A percentile compares a stretch with the other conserved stretches of the same genome.
phyloP scores from a whole-genome alignment of 2,113 vertebrate genomes.

The Plestiodon gilberti region DNA sequence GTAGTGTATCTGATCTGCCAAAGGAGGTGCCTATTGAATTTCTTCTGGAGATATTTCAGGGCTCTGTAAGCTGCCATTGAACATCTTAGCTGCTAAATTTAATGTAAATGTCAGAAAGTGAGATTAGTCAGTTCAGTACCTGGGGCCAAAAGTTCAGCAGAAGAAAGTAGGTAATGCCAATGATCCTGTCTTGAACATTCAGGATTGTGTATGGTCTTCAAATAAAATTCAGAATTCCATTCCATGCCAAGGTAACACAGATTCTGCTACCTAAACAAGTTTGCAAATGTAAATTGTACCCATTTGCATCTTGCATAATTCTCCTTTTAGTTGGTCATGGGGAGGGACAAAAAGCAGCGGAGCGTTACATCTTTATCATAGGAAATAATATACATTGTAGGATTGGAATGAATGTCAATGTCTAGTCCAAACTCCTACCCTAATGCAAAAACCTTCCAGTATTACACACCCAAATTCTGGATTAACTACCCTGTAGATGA shows the following conservation, averaged over 20 bases:
- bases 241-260: neutral
- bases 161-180: neutral
- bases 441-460: neutral
- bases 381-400: neutral
- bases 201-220: neutral
- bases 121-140: neutral
- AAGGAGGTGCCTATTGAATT: neutral
- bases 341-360: neutral
- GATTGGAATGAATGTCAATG: neutral
- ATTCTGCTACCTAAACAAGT: neutral
- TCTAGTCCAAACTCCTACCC: neutral
- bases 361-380: neutral
- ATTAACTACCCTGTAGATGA: neutral
- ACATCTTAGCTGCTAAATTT: neutral
- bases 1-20: neutral
- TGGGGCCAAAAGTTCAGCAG: neutral
- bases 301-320: neutral
- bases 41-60: neutral
- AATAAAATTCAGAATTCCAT: neutral
- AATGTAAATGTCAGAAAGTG: neutral
- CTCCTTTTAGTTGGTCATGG: neutral
- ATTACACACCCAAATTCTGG: neutral
- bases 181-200: neutral
- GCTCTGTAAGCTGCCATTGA: neutral
- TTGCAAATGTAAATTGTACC: neutral